Evolutionary conservation across 2,888 invertebrate genomes (phyloP).

Genomic region (Poecilobothrus nobilitatus): DNA sequence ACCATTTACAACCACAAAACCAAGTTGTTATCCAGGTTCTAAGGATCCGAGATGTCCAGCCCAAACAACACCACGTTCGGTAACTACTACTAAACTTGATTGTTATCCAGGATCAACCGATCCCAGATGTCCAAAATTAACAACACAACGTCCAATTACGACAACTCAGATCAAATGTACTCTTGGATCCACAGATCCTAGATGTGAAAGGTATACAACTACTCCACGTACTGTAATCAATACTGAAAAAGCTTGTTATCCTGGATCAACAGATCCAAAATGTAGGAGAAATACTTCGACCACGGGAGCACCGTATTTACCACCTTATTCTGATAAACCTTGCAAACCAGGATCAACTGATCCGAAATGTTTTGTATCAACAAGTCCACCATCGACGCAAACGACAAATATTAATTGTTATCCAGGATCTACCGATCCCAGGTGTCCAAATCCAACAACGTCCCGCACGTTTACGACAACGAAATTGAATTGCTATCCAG

Average conservation of each 20-base stretch:
- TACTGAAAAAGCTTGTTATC: conserved; percentile 26
- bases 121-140: conserved; percentile 34
- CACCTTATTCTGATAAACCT: neutral
- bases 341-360: conserved; percentile 41
- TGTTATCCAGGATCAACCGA: conserved; percentile 35
- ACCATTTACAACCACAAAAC: conserved; percentile 19
- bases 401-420: conserved; percentile 28
- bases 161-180: conserved; percentile 32
- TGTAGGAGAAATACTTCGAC: conserved; percentile 33
- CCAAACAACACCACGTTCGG: conserved; percentile 14
- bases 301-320: conserved; percentile 26
- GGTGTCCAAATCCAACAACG: conserved; percentile 30
- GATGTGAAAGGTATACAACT: conserved; percentile 28
- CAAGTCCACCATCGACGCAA: conserved; percentile 4
- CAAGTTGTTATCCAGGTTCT: conserved; percentile 26
- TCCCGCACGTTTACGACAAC: conserved; percentile 21
- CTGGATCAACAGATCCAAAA: conserved; percentile 31
- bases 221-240: conserved; percentile 25
- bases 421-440: conserved; percentile 37
- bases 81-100: conserved; percentile 16
- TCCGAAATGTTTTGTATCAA: conserved; percentile 31
- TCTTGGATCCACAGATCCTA: conserved; percentile 38
- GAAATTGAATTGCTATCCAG: conserved; percentile 35
- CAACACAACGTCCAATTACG: conserved; percentile 25
- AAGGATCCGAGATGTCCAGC: conserved; percentile 34